Evolutionary conservation across 2,113 vertebrate species (phyloP).

Genomic region (Phocoena phocoena): DNA sequence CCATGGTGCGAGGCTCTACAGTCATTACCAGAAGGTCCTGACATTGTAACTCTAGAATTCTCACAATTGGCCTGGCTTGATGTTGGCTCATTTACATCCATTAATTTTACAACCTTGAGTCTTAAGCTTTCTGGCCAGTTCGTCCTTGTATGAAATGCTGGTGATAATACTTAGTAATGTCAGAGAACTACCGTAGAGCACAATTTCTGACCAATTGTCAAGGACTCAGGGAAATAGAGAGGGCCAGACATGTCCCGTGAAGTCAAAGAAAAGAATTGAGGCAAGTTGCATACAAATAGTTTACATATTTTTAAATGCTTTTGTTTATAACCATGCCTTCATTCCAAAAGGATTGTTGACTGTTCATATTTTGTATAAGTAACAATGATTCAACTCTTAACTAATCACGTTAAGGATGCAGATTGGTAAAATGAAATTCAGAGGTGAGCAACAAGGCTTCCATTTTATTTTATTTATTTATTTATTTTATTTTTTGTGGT

Average conservation of each 20-base stretch:
- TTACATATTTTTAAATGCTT: background rate
- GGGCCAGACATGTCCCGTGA: background rate
- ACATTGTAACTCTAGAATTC: background rate
- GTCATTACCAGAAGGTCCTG: background rate
- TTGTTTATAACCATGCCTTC: background rate
- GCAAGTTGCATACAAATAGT: background rate
- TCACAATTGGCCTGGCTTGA: background rate
- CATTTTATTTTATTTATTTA: too few species aligned
- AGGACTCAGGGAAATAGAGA: background rate
- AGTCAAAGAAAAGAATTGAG: background rate
- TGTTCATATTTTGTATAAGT: background rate
- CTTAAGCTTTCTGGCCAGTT: background rate
- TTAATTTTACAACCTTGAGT: conserved; percentile 14
- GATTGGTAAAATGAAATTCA: background rate
- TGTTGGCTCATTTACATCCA: background rate
- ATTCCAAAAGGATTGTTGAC: background rate
- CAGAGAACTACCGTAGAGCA: background rate
- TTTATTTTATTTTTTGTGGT: too few species aligned
- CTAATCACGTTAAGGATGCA: background rate
- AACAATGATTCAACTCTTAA: background rate
- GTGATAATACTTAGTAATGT: background rate
- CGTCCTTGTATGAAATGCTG: background rate
- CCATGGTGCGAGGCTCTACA: background rate
- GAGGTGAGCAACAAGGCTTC: background rate
- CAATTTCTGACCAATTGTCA: background rate